Percentiles rank a stretch among this genome's conserved stretches.
phyloP scores from a whole-genome alignment of 2,797 vertebrate species.

The Masticophis lateralis region DNA sequence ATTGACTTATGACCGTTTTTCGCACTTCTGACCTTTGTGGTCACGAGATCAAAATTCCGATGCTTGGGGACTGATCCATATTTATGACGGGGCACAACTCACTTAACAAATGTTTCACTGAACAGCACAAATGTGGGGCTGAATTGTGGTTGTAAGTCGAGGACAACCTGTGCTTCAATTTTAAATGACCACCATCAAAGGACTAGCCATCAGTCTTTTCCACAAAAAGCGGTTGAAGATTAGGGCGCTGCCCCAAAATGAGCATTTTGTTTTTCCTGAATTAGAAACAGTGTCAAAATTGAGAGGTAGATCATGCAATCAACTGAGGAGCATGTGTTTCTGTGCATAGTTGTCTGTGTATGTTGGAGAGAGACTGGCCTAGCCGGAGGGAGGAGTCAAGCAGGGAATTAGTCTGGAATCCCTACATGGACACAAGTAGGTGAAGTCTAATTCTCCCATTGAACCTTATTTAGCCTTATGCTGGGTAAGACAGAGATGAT shows the following conservation, averaged over 20 bases:
- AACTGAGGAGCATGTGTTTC: background rate
- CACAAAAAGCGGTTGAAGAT: background rate
- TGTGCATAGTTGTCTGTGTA: background rate
- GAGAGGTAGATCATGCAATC: background rate
- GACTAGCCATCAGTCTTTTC: background rate
- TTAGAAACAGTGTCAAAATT: background rate
- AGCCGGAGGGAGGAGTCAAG: background rate
- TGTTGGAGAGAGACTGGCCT: background rate
- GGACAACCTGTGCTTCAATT: too few relatives aligned
- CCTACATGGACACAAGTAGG: background rate
- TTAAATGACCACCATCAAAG: too few relatives aligned
- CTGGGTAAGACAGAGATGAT: too few relatives aligned
- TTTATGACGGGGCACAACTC: background rate
- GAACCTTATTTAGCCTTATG: too few relatives aligned
- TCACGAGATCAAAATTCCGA: background rate
- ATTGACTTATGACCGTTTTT: background rate
- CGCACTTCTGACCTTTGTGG: too few relatives aligned
- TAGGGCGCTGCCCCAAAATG: background rate
- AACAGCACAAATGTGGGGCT: background rate
- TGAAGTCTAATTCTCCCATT: too few relatives aligned
- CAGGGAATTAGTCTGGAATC: background rate
- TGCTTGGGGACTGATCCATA: background rate
- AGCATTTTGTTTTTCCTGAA: background rate
- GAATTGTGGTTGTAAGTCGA: accelerated
- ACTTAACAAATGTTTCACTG: background rate